A percentile compares a stretch with the other conserved stretches of the same genome.
phyloP scores from a whole-genome alignment of 2,113 vertebrate species.

The Cololabis saira region DNA sequence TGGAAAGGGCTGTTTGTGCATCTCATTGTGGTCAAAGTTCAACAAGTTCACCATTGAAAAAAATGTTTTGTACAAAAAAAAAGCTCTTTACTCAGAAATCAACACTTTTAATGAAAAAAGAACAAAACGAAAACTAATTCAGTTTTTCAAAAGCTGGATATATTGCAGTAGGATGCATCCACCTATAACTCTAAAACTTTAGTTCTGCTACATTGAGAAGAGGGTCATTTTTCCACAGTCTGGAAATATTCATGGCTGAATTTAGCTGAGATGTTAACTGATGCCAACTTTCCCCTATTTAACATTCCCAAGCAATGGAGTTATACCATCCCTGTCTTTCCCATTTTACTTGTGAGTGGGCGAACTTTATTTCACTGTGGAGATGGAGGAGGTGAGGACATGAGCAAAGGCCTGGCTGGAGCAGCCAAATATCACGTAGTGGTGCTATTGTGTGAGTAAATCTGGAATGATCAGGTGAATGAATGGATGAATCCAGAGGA shows the following conservation, averaged over 20 bases:
- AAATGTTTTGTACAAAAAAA: conserved; percentile 11
- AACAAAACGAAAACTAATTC: background rate
- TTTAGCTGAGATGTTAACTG: conserved; percentile 66
- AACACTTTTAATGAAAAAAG: background rate
- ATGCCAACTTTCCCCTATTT: conserved; percentile 83
- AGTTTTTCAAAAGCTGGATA: conserved; percentile 1
- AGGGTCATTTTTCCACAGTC: conserved; percentile 71
- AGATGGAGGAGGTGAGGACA: conserved; percentile 37
- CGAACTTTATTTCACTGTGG: conserved; percentile 60
- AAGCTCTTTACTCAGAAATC: conserved; percentile 20
- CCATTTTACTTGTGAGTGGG: conserved; percentile 70
- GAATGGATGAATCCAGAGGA: background rate
- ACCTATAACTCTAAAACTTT: conserved; percentile 48
- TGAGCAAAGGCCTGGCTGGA: conserved; percentile 4
- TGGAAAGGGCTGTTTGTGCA: conserved; percentile 58
- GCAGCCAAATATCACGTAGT: conserved; percentile 33
- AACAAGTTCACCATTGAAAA: conserved; percentile 44
- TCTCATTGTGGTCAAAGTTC: conserved; percentile 69
- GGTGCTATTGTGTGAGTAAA: conserved; percentile 21
- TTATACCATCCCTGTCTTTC: conserved; percentile 78
- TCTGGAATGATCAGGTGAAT: background rate
- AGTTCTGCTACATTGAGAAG: conserved; percentile 59
- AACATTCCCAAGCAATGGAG: conserved; percentile 82
- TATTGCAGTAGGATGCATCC: conserved; percentile 37
- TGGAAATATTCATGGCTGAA: conserved; percentile 79